These are phyloP conservation scores for Maylandia zebra DNA, from an alignment of 2,113 vertebrate genomes.

Conservation along the genomic window DNA sequence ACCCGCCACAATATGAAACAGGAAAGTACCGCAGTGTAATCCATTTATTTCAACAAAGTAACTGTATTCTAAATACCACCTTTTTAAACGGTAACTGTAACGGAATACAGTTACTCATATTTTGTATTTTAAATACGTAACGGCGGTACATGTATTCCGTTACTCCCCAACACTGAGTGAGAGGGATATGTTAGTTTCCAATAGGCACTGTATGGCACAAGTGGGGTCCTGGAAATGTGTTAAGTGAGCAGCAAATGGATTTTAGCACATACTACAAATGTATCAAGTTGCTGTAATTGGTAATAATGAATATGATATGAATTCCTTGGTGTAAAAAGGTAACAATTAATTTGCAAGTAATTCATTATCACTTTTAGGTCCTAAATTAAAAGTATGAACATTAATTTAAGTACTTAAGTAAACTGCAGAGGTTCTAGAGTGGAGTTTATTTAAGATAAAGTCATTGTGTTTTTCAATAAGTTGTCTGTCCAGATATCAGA, in stretches of 20 bases:
- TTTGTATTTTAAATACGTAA: too few species aligned
- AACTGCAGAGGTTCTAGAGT: neutral
- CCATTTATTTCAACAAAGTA: too few species aligned
- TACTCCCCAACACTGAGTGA: too few species aligned
- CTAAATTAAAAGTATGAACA: neutral
- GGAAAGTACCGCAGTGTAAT: rapidly evolving
- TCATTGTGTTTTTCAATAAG: neutral
- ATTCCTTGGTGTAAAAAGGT: neutral
- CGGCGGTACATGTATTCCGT: too few species aligned
- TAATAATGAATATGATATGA: neutral
- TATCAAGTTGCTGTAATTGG: neutral
- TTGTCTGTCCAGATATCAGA: neutral
- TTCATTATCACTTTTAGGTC: neutral
- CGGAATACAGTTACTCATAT: too few species aligned
- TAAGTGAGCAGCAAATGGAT: neutral
- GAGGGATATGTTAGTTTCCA: neutral
- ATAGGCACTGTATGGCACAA: neutral
- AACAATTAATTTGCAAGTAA: neutral
- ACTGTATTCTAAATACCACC: too few species aligned
- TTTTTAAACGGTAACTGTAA: too few species aligned
- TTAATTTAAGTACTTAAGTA: neutral
- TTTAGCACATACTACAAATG: neutral
- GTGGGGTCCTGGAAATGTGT: neutral
- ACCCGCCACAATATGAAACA: too few species aligned
- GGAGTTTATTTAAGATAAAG: neutral